A percentile compares a stretch with the other conserved stretches of the same genome.
phyloP scores from a whole-genome alignment of 1,140 invertebrate genomes.

The Calycopis cecrops region DNA sequence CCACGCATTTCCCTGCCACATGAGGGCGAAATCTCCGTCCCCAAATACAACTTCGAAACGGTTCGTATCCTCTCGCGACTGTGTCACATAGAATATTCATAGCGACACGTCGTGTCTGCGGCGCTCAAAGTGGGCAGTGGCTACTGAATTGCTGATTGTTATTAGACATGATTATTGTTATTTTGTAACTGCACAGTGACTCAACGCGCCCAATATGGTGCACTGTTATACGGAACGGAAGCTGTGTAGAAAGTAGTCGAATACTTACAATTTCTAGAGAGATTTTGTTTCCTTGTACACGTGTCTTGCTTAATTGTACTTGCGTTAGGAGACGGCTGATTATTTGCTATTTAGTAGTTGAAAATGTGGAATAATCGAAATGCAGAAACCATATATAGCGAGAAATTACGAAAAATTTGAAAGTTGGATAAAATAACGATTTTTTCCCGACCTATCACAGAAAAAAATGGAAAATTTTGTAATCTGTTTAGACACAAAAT shows the following conservation, averaged over 20 bases:
- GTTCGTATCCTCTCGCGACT: neutral
- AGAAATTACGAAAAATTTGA: too few species aligned
- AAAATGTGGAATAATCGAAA: too few species aligned
- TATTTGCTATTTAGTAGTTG: too few species aligned
- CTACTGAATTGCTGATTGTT: neutral
- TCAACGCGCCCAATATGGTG: neutral
- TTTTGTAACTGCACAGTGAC: conserved; percentile 8
- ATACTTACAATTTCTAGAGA: neutral
- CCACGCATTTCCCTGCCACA: too few species aligned
- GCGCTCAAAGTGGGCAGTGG: neutral
- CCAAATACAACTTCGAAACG: too few species aligned
- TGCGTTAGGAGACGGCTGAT: too few species aligned
- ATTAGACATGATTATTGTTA: conserved; percentile 5
- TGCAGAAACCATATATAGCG: too few species aligned
- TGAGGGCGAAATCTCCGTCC: too few species aligned
- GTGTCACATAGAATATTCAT: conserved; percentile 6
- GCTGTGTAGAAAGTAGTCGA: conserved; percentile 2
- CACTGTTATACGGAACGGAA: conserved; percentile 7
- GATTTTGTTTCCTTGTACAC: conserved; percentile 3
- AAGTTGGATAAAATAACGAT: too few species aligned
- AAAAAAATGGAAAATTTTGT: too few species aligned
- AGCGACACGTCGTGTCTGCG: neutral
- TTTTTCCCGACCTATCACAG: too few species aligned
- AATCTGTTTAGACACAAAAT: too few species aligned
- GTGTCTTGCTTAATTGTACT: neutral